phyloP scores from a whole-genome alignment of 2,113 vertebrate species.

The Caloenas nicobarica region DNA sequence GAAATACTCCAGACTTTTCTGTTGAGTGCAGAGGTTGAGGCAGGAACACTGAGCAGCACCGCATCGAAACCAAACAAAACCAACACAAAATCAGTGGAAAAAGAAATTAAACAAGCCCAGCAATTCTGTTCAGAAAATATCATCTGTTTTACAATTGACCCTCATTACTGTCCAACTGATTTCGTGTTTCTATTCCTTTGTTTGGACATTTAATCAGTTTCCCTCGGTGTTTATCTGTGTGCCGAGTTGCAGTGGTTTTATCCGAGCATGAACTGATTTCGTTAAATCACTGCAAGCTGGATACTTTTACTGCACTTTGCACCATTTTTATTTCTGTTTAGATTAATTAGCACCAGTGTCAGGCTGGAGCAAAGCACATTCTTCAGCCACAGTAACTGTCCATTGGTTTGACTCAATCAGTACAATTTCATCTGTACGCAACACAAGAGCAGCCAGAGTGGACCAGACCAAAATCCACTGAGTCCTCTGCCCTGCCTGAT shows the following conservation, averaged over 20 bases:
- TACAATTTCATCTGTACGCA: not conserved
- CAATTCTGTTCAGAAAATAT: not conserved
- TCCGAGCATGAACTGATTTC: not conserved
- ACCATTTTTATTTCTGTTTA: conserved; percentile 48
- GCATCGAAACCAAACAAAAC: not conserved
- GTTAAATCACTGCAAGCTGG: conserved; percentile 41
- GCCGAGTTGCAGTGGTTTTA: conserved; percentile 17
- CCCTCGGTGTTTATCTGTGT: not conserved
- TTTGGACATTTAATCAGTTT: conserved; percentile 31
- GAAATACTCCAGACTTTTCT: not conserved
- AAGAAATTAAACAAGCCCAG: not conserved
- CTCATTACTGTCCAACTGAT: not conserved
- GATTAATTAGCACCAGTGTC: not conserved
- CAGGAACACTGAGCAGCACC: not conserved
- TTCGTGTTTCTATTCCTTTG: not conserved
- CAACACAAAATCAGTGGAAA: not conserved
- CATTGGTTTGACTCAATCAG: not conserved
- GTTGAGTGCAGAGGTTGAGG: not conserved
- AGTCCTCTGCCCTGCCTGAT: not conserved
- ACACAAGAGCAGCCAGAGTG: not conserved
- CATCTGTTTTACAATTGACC: not conserved
- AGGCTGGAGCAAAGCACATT: conserved; percentile 1
- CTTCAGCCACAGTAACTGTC: conserved; percentile 3
- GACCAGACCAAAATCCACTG: not conserved
- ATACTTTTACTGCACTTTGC: conserved; percentile 30